A percentile compares a stretch with the other conserved stretches of the same genome.
phyloP scores from a whole-genome alignment of 2,113 vertebrate species.

The Myanophis thanlyinensis region DNA sequence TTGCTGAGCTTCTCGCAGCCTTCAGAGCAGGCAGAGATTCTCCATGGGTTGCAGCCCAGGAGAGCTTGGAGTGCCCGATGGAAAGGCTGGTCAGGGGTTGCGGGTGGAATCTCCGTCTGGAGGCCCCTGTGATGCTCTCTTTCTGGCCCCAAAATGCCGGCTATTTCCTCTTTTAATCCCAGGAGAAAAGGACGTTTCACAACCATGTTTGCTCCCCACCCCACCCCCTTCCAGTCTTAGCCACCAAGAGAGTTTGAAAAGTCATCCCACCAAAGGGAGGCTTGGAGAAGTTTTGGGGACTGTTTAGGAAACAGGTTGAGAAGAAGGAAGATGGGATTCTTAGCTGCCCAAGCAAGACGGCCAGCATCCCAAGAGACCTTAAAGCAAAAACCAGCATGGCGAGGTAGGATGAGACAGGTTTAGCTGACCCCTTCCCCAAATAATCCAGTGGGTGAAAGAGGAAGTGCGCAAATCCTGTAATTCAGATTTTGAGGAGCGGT shows the following conservation, averaged over 20 bases:
- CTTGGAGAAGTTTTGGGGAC: background rate
- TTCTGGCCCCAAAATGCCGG: background rate
- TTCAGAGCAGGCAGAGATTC: background rate
- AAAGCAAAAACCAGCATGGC: background rate
- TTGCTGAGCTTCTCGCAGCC: background rate
- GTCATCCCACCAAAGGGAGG: background rate
- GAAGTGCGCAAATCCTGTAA: background rate
- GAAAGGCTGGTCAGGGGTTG: too few relatives aligned
- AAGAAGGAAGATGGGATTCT: background rate
- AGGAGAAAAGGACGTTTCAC: background rate
- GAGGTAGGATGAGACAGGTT: background rate
- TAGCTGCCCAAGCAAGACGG: background rate
- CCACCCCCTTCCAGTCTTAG: too few relatives aligned
- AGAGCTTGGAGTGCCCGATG: background rate
- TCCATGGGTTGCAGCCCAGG: too few relatives aligned
- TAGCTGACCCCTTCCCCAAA: background rate
- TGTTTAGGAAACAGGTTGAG: background rate
- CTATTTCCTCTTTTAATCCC: constrained; percentile 31
- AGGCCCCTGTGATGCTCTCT: background rate
- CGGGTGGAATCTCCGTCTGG: background rate
- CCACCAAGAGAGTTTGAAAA: background rate
- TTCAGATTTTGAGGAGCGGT: background rate
- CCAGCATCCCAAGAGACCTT: background rate
- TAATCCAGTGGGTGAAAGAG: background rate
- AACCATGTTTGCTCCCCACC: background rate